phyloP scores from a whole-genome alignment of 2,888 invertebrate genomes.

The Cephus runcator region DNA sequence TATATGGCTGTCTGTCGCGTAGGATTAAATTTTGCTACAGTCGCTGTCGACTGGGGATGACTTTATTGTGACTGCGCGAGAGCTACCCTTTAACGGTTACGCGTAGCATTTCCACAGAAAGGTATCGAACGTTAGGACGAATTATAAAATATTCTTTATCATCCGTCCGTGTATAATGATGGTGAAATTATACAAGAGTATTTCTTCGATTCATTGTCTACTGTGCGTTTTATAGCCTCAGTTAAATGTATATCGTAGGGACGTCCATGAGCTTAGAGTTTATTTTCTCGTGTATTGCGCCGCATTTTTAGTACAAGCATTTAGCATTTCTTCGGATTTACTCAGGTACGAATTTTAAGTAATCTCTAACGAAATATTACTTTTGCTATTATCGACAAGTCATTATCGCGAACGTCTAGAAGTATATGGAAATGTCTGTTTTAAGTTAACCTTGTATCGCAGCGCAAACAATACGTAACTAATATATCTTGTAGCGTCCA shows the following conservation, averaged over 20 bases:
- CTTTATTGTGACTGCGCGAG: background rate
- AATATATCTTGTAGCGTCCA: background rate
- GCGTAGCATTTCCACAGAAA: background rate
- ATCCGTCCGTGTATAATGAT: background rate
- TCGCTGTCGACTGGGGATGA: background rate
- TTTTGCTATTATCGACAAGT: background rate
- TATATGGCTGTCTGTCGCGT: background rate
- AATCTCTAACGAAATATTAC: background rate
- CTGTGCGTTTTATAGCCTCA: background rate
- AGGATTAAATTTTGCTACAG: background rate
- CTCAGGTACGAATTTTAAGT: background rate
- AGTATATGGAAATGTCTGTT: background rate
- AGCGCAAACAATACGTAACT: background rate
- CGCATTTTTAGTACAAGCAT: background rate
- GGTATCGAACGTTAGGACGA: background rate
- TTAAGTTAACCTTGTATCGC: background rate
- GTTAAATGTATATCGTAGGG: background rate
- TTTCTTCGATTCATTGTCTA: background rate
- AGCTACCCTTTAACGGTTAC: background rate
- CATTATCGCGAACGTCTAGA: background rate
- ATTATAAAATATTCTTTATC: background rate
- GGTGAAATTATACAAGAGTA: background rate
- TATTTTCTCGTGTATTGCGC: background rate
- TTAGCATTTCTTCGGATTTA: background rate
- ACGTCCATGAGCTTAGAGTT: background rate